A percentile compares a stretch with the other conserved stretches of the same genome.
These are phyloP conservation scores for Calameuta pallipes DNA, from an alignment of 2,888 invertebrate species.

Conservation along the genomic window DNA sequence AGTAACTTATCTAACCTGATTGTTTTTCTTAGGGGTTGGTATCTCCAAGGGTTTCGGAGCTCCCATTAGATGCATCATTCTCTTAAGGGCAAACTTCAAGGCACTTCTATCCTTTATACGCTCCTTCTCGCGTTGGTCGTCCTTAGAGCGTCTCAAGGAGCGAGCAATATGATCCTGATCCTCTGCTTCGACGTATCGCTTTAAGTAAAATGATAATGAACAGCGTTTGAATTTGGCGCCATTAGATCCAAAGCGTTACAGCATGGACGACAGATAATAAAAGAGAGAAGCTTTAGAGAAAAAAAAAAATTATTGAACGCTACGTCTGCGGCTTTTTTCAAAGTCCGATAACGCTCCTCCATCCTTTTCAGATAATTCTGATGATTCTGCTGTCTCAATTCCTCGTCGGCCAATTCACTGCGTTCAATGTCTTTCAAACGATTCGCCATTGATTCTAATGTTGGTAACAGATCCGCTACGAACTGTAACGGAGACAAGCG, in stretches of 20 bases:
- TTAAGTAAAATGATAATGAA: neutral
- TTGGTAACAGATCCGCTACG: conserved; percentile 20
- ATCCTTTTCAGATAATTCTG: conserved; percentile 18
- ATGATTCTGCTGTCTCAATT: neutral
- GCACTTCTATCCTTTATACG: conserved; percentile 37
- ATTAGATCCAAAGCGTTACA: neutral
- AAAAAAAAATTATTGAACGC: neutral
- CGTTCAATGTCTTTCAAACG: neutral
- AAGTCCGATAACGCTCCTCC: conserved; percentile 23
- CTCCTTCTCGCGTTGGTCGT: conserved; percentile 26
- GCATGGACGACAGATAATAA: neutral
- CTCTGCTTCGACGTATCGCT: conserved; percentile 24
- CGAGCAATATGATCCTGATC: conserved; percentile 16
- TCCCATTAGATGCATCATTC: conserved; percentile 36
- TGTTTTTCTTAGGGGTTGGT: neutral
- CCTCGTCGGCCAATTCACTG: neutral
- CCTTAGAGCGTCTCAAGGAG: conserved; percentile 18
- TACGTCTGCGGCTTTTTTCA: conserved; percentile 30
- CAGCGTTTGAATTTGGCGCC: neutral
- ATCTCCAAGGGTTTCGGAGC: conserved; percentile 4
- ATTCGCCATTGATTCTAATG: conserved; percentile 23
- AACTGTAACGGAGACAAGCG: neutral
- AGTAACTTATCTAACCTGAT: neutral
- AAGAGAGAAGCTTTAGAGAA: neutral
- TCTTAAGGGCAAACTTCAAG: conserved; percentile 39